Conservation (phyloP, 1,140 invertebrate genomes). For the Aphidius ervi region DNA sequence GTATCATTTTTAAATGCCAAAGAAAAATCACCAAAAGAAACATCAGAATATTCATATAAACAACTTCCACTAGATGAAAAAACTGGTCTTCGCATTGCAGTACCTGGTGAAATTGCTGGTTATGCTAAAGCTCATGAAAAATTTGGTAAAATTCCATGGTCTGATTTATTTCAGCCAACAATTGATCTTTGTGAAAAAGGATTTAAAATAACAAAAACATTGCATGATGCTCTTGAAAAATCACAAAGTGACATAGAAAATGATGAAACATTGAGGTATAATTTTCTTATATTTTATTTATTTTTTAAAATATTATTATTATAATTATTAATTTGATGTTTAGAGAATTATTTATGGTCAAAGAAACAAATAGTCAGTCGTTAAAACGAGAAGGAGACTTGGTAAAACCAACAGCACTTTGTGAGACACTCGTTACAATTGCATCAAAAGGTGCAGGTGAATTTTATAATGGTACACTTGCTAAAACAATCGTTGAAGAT, state of each 20-base stretch:
- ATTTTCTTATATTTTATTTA: constrained; percentile 20
- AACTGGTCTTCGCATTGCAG: constrained; percentile 67
- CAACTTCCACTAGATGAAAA: constrained; percentile 38
- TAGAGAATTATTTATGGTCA: constrained; percentile 62
- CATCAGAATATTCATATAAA: constrained; percentile 67
- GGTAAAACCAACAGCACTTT: constrained; percentile 65
- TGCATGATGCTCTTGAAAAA: constrained; percentile 50
- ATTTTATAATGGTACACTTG: constrained; percentile 74
- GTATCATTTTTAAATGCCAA: constrained; percentile 72
- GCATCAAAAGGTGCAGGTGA: constrained; percentile 68
- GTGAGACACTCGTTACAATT: constrained; percentile 67
- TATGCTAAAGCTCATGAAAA: constrained; percentile 78
- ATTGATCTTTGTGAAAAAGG: constrained; percentile 67
- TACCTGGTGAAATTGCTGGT: constrained; percentile 88
- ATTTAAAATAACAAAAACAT: constrained; percentile 54
- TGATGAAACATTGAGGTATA: no score
- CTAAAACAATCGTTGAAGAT: constrained; percentile 68
- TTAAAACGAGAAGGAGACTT: constrained; percentile 61
- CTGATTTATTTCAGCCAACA: constrained; percentile 70
- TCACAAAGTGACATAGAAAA: no score
- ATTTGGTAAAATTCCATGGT: constrained; percentile 74
- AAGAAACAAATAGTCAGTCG: constrained; percentile 48
- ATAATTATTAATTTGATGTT: constrained; percentile 61
- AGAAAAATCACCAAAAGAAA: constrained; percentile 71
- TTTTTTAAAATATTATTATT: constrained; percentile 51